Base-by-base conservation (phyloP, 2,113 vertebrate genomes). In the Dendrocopos noguchii region DNA sequence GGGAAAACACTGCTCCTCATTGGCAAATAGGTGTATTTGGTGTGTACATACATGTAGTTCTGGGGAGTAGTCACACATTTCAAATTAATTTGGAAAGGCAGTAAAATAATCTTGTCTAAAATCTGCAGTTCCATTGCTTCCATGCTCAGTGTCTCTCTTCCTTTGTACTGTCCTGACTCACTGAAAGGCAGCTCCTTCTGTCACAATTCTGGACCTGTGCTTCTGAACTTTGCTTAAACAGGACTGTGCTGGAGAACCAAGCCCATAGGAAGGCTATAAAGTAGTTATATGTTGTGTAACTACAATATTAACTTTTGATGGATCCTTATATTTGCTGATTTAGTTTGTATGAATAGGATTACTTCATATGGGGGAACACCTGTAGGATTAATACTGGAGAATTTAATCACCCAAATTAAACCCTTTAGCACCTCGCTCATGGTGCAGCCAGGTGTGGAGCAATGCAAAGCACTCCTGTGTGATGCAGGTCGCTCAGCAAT, bases 71-170 rank as follows among this genome's bases (percentile, higher is more conserved):
- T 18, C 92, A 61, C 57, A 16, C 12, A 1, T 83, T 90, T 87
- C 6, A 50, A 61, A 78, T 28, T 4, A 16, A 50, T 66, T 88
- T 90, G 70, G 50, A 82, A 88, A 90, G 80, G 15, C 15, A 50
- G 65, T 76, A n/a, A 74, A 88, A 55, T 57, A 91, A 94, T 91
- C 84, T 77, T 36, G 29, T 39, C 24, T 64, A 16, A 96, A 95
- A 95, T 96, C 91, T 95, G 94, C 91, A 83, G 61, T 78, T 94
- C 85, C 76, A 67, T 67, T 80, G 81, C 75, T 91, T 90, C 68
- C 10, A 28, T 1, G 0, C 31, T 84, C 59, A 12, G 72, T 0
- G 2, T 71, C 70, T 87, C 67, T 87, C 59, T 7, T 34, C 28
- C 56, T 80, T 82, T 73, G 53, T 28, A 0, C 52, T 39, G 28